Percentiles rank a stretch among this genome's conserved stretches.
Evolutionary conservation across 2,797 vertebrate genomes (phyloP).

Genomic region (Danio choprae): DNA sequence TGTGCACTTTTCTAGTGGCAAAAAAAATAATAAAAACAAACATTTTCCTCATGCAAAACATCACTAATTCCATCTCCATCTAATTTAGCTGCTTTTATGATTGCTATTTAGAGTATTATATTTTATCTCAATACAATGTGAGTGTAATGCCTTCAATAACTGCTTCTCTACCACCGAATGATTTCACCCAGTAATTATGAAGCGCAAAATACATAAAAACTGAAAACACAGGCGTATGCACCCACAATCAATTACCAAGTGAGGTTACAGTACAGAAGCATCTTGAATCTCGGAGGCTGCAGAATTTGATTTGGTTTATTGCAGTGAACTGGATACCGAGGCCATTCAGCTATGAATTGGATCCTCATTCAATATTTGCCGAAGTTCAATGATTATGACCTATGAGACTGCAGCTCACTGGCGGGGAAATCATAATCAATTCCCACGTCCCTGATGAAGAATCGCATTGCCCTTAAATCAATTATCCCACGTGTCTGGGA

Average conservation of each 20-base stretch:
- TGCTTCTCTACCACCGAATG: not conserved
- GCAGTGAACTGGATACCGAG: not conserved
- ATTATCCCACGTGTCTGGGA: conserved; percentile 55
- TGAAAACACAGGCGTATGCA: not conserved
- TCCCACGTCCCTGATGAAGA: conserved; percentile 44
- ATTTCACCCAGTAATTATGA: not conserved
- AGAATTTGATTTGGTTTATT: conserved; percentile 30
- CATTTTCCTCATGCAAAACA: too few relatives aligned
- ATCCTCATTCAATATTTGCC: conserved; percentile 29
- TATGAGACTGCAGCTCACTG: conserved; percentile 46
- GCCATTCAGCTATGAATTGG: conserved; percentile 21
- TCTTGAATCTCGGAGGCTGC: conserved; percentile 8
- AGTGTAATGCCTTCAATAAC: not conserved
- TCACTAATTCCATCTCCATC: too few relatives aligned
- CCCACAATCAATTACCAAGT: not conserved
- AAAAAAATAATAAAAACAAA: too few relatives aligned
- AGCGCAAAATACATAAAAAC: not conserved
- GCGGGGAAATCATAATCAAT: conserved; percentile 56
- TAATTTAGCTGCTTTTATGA: not conserved
- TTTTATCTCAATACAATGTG: too few relatives aligned
- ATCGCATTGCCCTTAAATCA: conserved; percentile 58
- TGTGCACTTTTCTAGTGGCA: not conserved
- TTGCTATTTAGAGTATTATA: not conserved
- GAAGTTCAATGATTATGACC: conserved; percentile 48
- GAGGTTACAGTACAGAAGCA: conserved; percentile 12